Evolutionary conservation across 2,888 invertebrate species (phyloP), one percentile per base, ranked within the genome.

Genomic region (Sycophila texana): DNA sequence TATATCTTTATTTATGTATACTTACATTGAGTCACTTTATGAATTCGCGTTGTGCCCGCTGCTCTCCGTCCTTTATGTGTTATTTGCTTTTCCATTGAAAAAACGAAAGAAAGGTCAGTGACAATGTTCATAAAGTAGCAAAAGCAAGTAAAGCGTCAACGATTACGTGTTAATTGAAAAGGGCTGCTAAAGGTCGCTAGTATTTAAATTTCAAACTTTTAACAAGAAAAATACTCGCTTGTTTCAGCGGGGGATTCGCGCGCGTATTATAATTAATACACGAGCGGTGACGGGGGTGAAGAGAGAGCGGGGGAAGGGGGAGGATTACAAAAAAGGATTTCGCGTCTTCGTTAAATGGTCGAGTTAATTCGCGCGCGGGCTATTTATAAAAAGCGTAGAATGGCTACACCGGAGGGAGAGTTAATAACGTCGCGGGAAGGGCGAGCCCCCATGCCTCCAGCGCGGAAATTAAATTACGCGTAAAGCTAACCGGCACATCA

Each of bases 401-500:
- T 71, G 71, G 47, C 51, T 20, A 57, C 30, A 47, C 39, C 18
- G 1, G 51, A 60, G 63, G 18, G 18, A 66, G 18, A 71, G 18
- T 75, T 75, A 71, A 76, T 76, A 72, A 55, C 53, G 53, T 47
- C 26, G 49, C 12, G 60, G 7, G 51, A 39, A 4, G 47, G 26
- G 5, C 12, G 0, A 16, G 47, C 51, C 22, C 12, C 22, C 51
- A 53, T 3, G 47, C 39, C 55, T 5, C 49, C 18, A 60, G 53
- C 14, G 61, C 66, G 65, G 60, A 75, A 79, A 79, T 79, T 79
- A 74, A 79, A 79, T 75, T 75, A 79, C 75, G 75, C 70, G 72
- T 61, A 65, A 79, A 75, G 79, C 66, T 71, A 74, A 79, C 71
- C 67, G 60, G 26, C 26, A 58, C 77, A 77, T 77, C 73, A 72